These are phyloP conservation scores for Gymnocephalus cernua DNA, from an alignment of 2,113 vertebrate species.

Conservation along the genomic window DNA sequence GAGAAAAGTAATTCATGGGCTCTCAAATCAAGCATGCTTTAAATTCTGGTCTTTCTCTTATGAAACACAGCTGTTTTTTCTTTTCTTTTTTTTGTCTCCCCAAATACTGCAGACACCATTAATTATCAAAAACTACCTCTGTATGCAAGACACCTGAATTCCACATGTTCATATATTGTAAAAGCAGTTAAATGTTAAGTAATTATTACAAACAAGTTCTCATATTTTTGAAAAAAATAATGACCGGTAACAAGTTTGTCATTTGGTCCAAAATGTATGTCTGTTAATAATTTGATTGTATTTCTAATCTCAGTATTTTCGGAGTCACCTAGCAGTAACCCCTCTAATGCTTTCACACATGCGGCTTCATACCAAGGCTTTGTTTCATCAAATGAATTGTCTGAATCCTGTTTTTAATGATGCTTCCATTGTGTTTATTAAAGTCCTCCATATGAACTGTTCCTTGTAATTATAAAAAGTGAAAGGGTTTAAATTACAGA, in stretches of 20 bases:
- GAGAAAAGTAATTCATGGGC: conserved; percentile 73
- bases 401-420: conserved; percentile 59
- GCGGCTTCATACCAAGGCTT: neutral
- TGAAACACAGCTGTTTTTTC: conserved; percentile 71
- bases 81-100: conserved; percentile 9
- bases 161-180: neutral
- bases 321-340: conserved; percentile 46
- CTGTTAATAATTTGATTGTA: neutral
- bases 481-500: conserved; percentile 24
- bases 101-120: conserved; percentile 44
- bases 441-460: conserved; percentile 4
- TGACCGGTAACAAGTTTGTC: too few species aligned
- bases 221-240: neutral
- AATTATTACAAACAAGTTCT: neutral
- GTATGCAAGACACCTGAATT: conserved; percentile 27
- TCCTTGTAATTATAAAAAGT: conserved; percentile 31
- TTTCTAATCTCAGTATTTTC: neutral
- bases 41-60: conserved; percentile 71
- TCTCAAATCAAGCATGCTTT: conserved; percentile 74
- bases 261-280: neutral
- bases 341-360: conserved; percentile 1
- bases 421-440: conserved; percentile 45
- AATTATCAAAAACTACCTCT: conserved; percentile 44
- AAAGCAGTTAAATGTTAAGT: neutral
- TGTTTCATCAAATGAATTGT: conserved; percentile 47